phyloP scores from a whole-genome alignment of 2,888 invertebrate species.

The Sinopyrophorus schimmeli region DNA sequence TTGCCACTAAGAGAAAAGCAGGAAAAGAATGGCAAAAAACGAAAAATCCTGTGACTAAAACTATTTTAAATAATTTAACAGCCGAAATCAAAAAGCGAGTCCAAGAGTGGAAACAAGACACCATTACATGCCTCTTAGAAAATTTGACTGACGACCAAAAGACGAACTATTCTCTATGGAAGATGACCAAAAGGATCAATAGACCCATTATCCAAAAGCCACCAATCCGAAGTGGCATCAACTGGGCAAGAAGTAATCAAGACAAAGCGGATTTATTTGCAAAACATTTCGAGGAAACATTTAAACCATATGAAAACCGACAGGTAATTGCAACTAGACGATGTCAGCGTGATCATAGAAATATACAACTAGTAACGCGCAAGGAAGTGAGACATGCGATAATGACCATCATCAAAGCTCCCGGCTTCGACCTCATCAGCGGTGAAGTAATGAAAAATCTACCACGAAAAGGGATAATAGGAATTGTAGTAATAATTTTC shows the following conservation, averaged over 20 bases:
- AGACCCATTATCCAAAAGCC: neutral
- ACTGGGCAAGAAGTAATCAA: neutral
- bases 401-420: neutral
- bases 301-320: conserved; percentile 4
- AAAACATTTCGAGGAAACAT: neutral
- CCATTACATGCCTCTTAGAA: no score
- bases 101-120: no score
- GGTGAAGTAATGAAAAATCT: neutral
- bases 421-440: neutral
- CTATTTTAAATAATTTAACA: no score
- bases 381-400: conserved; percentile 1
- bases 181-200: neutral
- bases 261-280: neutral
- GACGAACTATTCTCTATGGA: no score
- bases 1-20: no score
- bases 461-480: no score
- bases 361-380: no score
- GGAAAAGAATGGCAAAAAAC: no score
- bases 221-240: neutral
- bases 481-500: no score
- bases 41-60: no score
- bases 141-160: no score
- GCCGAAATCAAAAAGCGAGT: no score
- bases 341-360: neutral
- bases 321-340: neutral